Percentiles rank a stretch among this genome's conserved stretches.
These are phyloP conservation scores for Desoria tigrina DNA, from an alignment of 2,888 invertebrate genomes.

Conservation along the genomic window DNA sequence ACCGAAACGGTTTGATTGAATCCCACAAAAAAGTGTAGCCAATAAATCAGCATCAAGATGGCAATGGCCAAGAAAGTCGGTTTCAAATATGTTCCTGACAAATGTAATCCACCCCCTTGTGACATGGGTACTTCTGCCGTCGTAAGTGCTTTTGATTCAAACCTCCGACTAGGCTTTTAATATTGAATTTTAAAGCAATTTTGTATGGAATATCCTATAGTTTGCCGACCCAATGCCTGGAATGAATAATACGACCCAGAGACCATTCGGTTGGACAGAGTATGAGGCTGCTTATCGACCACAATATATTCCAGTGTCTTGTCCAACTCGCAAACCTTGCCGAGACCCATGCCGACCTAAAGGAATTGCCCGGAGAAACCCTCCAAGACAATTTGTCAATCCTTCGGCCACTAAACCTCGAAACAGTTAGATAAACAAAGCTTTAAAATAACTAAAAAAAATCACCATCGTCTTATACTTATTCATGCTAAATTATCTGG, in stretches of 20 bases:
- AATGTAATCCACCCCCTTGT: conserved; percentile 42
- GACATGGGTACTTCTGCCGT: conserved; percentile 50
- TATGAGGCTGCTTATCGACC: conserved; percentile 52
- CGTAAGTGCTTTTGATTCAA: conserved; percentile 40
- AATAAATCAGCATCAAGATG: neutral
- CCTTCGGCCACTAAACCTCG: conserved; percentile 24
- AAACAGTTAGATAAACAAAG: conserved; percentile 21
- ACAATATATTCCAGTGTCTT: conserved; percentile 49
- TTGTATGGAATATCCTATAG: conserved; percentile 31
- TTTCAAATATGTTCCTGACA: conserved; percentile 39
- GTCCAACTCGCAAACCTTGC: conserved; percentile 37
- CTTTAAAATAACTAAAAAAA: no score
- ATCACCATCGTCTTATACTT: neutral
- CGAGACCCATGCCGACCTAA: conserved; percentile 40
- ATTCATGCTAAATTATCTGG: neutral
- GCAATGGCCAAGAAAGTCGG: neutral
- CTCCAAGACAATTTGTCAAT: conserved; percentile 45
- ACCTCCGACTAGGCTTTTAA: no score
- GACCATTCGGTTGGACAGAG: conserved; percentile 53
- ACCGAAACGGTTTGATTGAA: no score
- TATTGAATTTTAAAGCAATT: no score
- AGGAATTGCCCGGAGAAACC: conserved; percentile 32
- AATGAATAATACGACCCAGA: conserved; percentile 42
- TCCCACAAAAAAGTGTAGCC: no score
- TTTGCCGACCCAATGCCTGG: conserved; percentile 51